Evolutionary conservation across 2,797 vertebrate species (phyloP).

Genomic region (Chloroceryle inda): DNA sequence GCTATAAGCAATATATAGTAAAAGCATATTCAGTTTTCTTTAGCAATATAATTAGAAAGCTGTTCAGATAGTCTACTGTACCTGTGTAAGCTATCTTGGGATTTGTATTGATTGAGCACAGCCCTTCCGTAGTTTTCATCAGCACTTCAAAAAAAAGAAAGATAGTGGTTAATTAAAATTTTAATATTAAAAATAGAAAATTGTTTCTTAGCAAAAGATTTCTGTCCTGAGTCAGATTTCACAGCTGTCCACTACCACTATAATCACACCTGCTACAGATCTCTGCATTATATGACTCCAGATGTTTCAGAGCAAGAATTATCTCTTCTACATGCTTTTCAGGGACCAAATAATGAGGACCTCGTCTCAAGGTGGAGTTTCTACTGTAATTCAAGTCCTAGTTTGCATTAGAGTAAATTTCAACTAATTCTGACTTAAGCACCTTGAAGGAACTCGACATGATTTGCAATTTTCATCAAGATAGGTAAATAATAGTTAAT

Average conservation of each 20-base stretch:
- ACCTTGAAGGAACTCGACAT: neutral
- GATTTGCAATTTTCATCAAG: neutral
- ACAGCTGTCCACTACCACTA: neutral
- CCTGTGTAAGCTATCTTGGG: conserved; percentile 84
- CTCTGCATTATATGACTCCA: neutral
- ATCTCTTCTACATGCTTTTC: neutral
- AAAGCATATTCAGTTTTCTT: neutral
- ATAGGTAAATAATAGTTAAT: neutral
- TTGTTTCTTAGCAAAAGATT: neutral
- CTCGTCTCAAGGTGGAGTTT: neutral
- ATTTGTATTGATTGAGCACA: conserved; percentile 82
- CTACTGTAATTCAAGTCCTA: neutral
- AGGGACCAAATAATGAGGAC: neutral
- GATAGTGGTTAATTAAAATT: conserved; percentile 1
- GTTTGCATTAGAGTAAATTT: neutral
- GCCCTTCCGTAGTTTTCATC: conserved; percentile 89
- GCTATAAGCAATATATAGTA: neutral
- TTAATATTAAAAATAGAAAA: neutral
- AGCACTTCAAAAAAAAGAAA: conserved; percentile 78
- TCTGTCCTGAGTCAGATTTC: neutral
- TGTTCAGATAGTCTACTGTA: conserved; percentile 59
- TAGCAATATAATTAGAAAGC: neutral
- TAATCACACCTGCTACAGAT: neutral
- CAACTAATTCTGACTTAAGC: neutral
- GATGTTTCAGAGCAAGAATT: neutral